Evolutionary conservation across 2,797 vertebrate species (phyloP).

Genomic region (Xenopus petersii): DNA sequence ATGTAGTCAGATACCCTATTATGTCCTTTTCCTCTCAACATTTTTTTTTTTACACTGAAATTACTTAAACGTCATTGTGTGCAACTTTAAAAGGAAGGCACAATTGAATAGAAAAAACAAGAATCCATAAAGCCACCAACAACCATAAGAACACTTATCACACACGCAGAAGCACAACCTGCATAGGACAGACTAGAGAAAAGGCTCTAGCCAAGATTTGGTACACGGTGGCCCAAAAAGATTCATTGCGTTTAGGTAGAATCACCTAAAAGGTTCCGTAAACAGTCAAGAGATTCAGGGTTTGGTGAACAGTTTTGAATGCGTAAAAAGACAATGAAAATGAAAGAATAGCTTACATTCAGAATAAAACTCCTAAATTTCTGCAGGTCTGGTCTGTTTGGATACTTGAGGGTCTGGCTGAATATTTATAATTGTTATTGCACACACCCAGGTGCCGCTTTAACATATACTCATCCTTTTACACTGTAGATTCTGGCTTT

Average conservation of each 20-base stretch:
- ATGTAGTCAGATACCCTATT: too few species aligned
- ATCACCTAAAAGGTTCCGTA: slow-evolving; percentile 4
- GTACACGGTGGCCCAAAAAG: slow-evolving; percentile 15
- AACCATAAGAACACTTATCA: slow-evolving; percentile 35
- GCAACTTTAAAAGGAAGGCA: slow-evolving; percentile 37
- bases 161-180: slow-evolving; percentile 36
- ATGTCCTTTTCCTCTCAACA: too few species aligned
- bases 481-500: too few species aligned
- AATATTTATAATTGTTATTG: too few species aligned
- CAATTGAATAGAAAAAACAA: slow-evolving; percentile 3
- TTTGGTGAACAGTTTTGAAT: slow-evolving; percentile 1
- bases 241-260: not conserved
- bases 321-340: not conserved
- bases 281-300: slow-evolving; percentile 8
- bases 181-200: slow-evolving; percentile 17
- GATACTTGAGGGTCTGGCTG: too few species aligned
- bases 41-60: not conserved
- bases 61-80: not conserved
- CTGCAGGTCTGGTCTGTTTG: too few species aligned
- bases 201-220: slow-evolving; percentile 3
- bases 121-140: slow-evolving; percentile 8
- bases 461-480: too few species aligned
- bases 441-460: too few species aligned
- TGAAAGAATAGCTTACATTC: too few species aligned
- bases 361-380: too few species aligned